Base-by-base conservation (phyloP, 2,113 vertebrate genomes). In the Myotis yumanensis region DNA sequence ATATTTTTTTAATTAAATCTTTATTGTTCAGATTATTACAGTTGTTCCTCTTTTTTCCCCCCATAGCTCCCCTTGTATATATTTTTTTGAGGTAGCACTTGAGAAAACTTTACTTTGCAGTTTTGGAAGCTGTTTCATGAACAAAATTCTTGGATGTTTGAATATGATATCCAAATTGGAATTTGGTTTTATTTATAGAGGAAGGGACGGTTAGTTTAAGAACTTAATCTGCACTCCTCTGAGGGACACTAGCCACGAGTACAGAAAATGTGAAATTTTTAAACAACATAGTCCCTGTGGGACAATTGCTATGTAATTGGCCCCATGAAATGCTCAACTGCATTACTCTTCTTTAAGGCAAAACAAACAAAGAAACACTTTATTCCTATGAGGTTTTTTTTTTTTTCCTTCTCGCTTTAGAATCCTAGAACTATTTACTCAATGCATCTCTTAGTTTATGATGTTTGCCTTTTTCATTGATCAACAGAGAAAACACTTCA, bases 131-230 rank as follows among this genome's bases (percentile, higher is more conserved):
- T 84, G 40, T 90, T 87, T 93, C 37, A 59, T 75, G 57, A 91
- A 46, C 22, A 94, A 40, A 92, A 48, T 83, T 86, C 48, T 92
- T 95, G 68, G 57, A 59, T 95, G 18, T 85, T 93, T 83, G 37
- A 77, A 64, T 62, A 59, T 52, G 86, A 92, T 93, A 90, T 92
- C 40, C 48, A 59, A 93, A 83, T 51, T 81, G 30, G 12, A 76
- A 48, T 93, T 95, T 97, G 81, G 85, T 84, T 96, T 95, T 92
- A 59, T 94, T 93, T 92, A 15, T 66, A 86, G 14, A 92, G 40
- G 66, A 81, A 77, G 64, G 69, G 16, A 51, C 37, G 35, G 28
- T 90, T 95, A 30, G 35, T 72, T 91, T 77, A 91, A 89, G 69
- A 83, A 62, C 10, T 72, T 76, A 48, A 43, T 86, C 91, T 84